phyloP scores from a whole-genome alignment of 2,113 vertebrate genomes.

The Eudyptes chrysolophus region DNA sequence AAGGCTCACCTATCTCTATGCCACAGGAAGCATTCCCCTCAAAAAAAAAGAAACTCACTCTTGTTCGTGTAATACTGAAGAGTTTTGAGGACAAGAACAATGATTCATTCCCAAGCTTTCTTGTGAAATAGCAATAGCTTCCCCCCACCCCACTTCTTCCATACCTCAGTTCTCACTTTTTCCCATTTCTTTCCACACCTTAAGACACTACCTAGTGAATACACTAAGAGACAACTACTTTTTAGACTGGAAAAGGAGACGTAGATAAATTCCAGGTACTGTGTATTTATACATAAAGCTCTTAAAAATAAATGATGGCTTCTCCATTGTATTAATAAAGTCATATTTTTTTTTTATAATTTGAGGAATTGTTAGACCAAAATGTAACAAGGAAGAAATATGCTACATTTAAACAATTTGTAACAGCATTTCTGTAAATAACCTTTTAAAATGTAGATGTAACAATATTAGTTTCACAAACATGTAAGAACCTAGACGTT shows the following conservation, averaged over 20 bases:
- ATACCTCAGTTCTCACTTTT: neutral
- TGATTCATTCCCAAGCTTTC: neutral
- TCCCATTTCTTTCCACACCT: neutral
- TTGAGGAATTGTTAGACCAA: neutral
- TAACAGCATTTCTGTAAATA: neutral
- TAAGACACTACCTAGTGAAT: neutral
- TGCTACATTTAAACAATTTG: neutral
- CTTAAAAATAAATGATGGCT: neutral
- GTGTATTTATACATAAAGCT: neutral
- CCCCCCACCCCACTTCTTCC: neutral
- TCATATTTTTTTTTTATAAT: neutral
- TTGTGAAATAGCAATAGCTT: neutral
- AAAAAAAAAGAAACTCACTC: neutral
- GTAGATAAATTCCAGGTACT: neutral
- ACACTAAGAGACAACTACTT: neutral
- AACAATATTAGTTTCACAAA: neutral
- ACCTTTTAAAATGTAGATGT: neutral
- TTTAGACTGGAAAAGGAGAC: neutral
- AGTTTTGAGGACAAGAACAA: neutral
- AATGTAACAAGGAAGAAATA: neutral
- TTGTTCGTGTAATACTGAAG: neutral
- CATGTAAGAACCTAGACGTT: neutral
- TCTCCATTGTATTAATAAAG: neutral
- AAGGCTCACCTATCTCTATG: neutral
- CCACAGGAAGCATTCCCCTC: neutral